A percentile compares a stretch with the other conserved stretches of the same genome.
Conservation (phyloP, 2,797 vertebrate genomes). For the Sandelia bainsii region DNA sequence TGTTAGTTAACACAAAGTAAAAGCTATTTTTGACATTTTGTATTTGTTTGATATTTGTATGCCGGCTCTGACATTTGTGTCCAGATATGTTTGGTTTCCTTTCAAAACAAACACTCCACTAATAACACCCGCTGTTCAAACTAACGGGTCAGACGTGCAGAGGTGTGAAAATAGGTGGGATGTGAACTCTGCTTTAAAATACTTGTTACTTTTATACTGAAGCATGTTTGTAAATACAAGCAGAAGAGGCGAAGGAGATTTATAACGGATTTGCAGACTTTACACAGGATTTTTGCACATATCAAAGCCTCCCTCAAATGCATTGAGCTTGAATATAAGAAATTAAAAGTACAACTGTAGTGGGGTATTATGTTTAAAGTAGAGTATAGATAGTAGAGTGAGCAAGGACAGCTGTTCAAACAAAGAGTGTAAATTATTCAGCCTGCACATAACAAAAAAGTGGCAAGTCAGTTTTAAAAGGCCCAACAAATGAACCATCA, state of each 20-base stretch:
- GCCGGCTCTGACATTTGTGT: background rate
- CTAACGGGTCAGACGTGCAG: background rate
- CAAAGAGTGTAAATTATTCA: background rate
- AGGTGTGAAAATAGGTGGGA: background rate
- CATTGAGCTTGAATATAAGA: no score
- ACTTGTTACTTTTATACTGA: constrained; percentile 10
- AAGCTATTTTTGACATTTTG: background rate
- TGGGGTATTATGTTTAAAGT: background rate
- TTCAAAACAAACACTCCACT: background rate
- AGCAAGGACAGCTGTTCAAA: background rate
- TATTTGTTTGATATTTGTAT: background rate
- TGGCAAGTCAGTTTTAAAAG: background rate
- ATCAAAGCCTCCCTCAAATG: background rate
- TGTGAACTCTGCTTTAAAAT: background rate
- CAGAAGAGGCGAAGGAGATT: background rate
- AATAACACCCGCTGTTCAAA: background rate
- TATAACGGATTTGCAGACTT: background rate
- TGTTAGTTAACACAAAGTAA: background rate
- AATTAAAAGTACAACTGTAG: background rate
- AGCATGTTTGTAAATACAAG: background rate
- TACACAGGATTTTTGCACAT: background rate
- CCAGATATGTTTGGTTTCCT: background rate
- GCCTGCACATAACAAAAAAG: background rate
- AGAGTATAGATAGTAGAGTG: background rate
- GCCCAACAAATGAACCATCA: background rate